These are phyloP conservation scores for Panagrolaimus sp. DNA, from an alignment of 1,140 invertebrate species.

Conservation along the genomic window DNA sequence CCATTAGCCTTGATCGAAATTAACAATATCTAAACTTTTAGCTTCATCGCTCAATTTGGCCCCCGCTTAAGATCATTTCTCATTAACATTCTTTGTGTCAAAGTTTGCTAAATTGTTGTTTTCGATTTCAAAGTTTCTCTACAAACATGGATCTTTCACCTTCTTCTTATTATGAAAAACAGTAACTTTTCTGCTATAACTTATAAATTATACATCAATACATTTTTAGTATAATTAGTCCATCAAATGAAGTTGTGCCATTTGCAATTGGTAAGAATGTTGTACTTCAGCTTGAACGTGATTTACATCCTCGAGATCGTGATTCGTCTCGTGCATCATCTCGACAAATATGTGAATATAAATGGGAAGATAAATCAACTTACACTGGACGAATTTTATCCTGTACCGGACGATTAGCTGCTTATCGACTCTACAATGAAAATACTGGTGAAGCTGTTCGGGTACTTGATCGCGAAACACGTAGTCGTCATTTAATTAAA, in stretches of 20 bases:
- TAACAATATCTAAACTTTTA: too few relatives aligned
- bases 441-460: not conserved
- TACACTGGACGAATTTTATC: not conserved
- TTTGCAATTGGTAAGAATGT: constrained; percentile 10
- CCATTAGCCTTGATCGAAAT: too few relatives aligned
- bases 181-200: too few relatives aligned
- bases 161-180: too few relatives aligned
- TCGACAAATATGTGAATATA: not conserved
- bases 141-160: too few relatives aligned
- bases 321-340: not conserved
- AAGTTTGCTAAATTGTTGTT: too few relatives aligned
- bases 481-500: not conserved
- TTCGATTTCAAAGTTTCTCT: too few relatives aligned
- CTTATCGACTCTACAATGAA: constrained; percentile 1
- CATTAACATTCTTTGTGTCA: too few relatives aligned
- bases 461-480: not conserved
- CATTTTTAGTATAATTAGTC: not conserved
- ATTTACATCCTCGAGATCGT: not conserved
- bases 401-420: not conserved
- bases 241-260: not conserved
- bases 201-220: too few relatives aligned
- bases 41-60: too few relatives aligned
- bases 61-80: too few relatives aligned
- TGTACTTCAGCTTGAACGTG: not conserved
- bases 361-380: not conserved